Evolutionary conservation across 2,797 vertebrate genomes (phyloP).

Genomic region (Hephaestus fuliginosus): DNA sequence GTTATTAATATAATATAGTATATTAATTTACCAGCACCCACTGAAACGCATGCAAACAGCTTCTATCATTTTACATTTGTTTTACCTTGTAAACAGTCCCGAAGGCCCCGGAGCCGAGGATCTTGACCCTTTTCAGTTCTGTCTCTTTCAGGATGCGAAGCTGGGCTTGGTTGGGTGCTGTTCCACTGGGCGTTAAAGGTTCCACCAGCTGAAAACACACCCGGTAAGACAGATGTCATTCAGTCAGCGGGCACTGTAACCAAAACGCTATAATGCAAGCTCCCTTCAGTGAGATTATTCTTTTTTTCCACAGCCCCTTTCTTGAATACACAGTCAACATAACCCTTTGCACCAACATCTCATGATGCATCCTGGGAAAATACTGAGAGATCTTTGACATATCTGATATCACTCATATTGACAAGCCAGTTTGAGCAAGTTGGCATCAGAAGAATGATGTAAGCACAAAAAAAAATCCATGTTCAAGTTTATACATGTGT

Average conservation of each 20-base stretch:
- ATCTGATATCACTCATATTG: not conserved
- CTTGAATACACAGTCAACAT: not conserved
- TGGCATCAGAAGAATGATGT: not conserved
- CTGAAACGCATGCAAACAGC: not conserved
- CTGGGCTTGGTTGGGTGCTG: conserved; percentile 97
- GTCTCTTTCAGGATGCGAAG: conserved; percentile 99
- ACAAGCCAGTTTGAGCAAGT: not conserved
- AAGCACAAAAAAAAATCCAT: not conserved
- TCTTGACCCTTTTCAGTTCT: conserved; percentile 95
- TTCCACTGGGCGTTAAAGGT: conserved; percentile 96
- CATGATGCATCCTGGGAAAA: not conserved
- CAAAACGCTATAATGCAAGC: not conserved
- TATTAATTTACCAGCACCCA: not conserved
- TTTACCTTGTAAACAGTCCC: conserved; percentile 97
- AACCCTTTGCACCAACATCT: not conserved
- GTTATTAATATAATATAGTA: no score
- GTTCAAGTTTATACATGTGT: not conserved
- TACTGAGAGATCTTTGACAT: not conserved
- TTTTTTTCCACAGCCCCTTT: not conserved
- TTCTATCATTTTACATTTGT: not conserved
- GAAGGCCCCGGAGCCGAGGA: conserved; percentile 97
- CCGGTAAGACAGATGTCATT: conserved; percentile 2
- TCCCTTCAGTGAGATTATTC: not conserved
- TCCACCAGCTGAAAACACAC: conserved; percentile 91
- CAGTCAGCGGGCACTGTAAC: not conserved